Conservation (phyloP, 2,888 invertebrate species). For the Tupiocoris notatus region DNA sequence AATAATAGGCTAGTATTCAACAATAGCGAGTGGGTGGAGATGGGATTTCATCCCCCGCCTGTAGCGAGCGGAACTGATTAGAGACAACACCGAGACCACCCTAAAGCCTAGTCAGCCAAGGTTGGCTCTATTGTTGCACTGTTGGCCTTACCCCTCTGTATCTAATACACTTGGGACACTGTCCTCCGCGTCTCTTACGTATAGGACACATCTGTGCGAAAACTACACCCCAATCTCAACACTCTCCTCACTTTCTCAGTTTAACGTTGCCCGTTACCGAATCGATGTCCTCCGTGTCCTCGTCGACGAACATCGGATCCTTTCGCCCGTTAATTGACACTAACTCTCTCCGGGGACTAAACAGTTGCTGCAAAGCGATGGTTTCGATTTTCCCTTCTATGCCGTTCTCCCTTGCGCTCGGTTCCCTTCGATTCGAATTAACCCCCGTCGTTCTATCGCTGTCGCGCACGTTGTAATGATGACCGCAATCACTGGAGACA, state of each 20-base stretch:
- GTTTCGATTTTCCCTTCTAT: too few relatives aligned
- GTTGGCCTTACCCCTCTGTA: neutral
- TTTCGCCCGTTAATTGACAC: slow-evolving; percentile 27
- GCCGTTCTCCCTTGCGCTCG: neutral
- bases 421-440: too few relatives aligned
- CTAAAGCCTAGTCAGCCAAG: too few relatives aligned
- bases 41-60: neutral
- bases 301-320: too few relatives aligned
- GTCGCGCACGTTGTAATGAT: slow-evolving; percentile 22
- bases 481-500: slow-evolving; percentile 21
- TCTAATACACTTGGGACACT: slow-evolving; percentile 8
- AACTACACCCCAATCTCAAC: neutral
- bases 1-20: too few relatives aligned
- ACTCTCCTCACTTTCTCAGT: too few relatives aligned
- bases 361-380: slow-evolving; percentile 29
- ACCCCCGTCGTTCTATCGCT: too few relatives aligned
- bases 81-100: slow-evolving; percentile 1
- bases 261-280: too few relatives aligned
- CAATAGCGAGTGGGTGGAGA: too few relatives aligned
- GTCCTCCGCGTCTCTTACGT: too few relatives aligned
- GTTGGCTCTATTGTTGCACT: too few relatives aligned
- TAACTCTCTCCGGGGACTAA: slow-evolving; percentile 23
- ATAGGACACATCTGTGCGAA: slow-evolving; percentile 5
- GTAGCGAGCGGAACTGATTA: slow-evolving; percentile 15
- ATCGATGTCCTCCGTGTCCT: neutral